Base-by-base conservation (phyloP, 2,888 invertebrate species). In the Eilema caniola region DNA sequence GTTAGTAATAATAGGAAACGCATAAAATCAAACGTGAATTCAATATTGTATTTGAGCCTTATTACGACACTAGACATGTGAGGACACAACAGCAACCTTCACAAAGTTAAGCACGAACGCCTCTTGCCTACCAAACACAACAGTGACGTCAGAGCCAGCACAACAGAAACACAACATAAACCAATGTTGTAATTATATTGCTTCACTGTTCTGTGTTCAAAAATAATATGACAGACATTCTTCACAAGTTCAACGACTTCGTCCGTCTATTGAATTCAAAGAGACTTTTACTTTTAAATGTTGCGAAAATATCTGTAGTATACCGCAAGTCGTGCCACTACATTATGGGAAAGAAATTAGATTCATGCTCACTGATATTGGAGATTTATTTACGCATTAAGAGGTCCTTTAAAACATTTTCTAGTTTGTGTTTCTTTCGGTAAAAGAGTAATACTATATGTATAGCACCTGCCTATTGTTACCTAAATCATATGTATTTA, bases 201-300 rank as follows among this genome's bases (percentile, higher is more conserved):
- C 71, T 37, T 31, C 73, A 82, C 64, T 63, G 47, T 71, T 65
- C 23, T 62, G 65, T 56, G 47, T 37, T 62, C 31, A 61, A 62
- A 72, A 70, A 69, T 68, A 67, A 62, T 70, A 72, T 62, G 66
- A 70, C 64, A 73, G 12, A 41, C 62, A 70, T 66, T 67, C 62
- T 62, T 24, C 12, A 12, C 57, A n/a, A 66, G 82, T 76, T 82
- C 81, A 79, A 75, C 53, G 81, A 77, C 84, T 53, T 28, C 31
- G 20, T 70, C 67, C 59, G 53, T 37, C 67, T 73, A 67, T 75
- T 78, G 74, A 77, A 80, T 80, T 76, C 66, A 64, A 78, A 75
- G 47, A 57, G 37, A 81, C 85, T 86, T 85, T 86, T 86, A 85
- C 85, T 71, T 83, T 85, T 80, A 69, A 60, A 63, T 69, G 72